Conservation (phyloP, 2,797 vertebrate species). For the Lycodopsis pacificus region DNA sequence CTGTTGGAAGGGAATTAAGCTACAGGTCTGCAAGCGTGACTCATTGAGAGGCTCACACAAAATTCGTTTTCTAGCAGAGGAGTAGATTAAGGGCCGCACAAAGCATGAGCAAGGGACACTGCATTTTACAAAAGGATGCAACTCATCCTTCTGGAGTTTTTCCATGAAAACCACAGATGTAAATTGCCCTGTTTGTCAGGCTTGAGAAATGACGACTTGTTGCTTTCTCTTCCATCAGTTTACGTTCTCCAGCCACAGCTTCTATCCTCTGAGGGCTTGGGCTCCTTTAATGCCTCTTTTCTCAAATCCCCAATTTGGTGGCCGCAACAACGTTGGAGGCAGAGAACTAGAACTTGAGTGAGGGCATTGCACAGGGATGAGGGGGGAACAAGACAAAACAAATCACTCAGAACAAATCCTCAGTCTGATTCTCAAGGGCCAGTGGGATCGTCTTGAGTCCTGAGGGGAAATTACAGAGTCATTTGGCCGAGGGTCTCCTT, state of each 20-base stretch:
- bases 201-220: background rate
- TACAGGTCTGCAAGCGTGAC: constrained; percentile 65
- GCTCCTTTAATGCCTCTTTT: constrained; percentile 43
- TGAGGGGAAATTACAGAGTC: constrained; percentile 75
- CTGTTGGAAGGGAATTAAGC: constrained; percentile 63
- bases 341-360: constrained; percentile 81
- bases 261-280: constrained; percentile 44
- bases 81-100: constrained; percentile 54
- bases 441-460: constrained; percentile 67
- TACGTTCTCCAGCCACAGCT: background rate
- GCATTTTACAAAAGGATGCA: constrained; percentile 1
- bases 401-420: constrained; percentile 79
- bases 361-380: constrained; percentile 46
- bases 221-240: constrained; percentile 1
- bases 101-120: constrained; percentile 19
- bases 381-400: constrained; percentile 75
- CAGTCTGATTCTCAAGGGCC: constrained; percentile 78
- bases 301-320: constrained; percentile 65
- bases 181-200: background rate
- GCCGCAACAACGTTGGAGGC: constrained; percentile 6
- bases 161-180: background rate
- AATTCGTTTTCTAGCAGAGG: constrained; percentile 46
- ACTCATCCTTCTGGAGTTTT: background rate
- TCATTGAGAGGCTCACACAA: constrained; percentile 50
- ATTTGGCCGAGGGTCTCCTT: constrained; percentile 74